These are phyloP conservation scores for Dioctria rufipes DNA, from an alignment of 2,888 invertebrate genomes.

Conservation along the genomic window DNA sequence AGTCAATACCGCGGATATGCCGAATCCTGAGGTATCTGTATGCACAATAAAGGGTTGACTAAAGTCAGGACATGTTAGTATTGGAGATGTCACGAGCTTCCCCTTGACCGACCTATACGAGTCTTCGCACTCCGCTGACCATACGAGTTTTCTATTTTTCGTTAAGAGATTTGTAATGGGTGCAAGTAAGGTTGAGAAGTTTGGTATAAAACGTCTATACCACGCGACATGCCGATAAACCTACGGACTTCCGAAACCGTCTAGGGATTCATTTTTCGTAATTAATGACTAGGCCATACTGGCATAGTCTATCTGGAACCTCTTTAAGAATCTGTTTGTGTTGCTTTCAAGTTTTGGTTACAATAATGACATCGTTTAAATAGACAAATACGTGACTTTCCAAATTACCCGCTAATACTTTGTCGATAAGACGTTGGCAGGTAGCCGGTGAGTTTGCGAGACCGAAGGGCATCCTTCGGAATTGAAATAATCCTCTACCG, in stretches of 20 bases:
- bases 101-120: background rate
- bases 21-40: background rate
- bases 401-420: background rate
- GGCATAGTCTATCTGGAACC: background rate
- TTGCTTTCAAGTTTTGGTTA: background rate
- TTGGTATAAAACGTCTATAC: no score
- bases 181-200: no score
- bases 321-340: background rate
- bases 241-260: no score
- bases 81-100: background rate
- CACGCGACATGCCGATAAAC: no score
- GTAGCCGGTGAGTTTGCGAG: background rate
- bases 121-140: no score
- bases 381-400: background rate
- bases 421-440: background rate
- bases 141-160: no score
- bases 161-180: no score
- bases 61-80: background rate
- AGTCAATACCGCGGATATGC: background rate
- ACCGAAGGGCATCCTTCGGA: background rate
- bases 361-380: background rate
- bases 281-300: background rate
- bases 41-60: background rate
- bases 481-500: no score
- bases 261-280: background rate